Percentiles rank a stretch among this genome's conserved stretches.
Evolutionary conservation across 64 coral and sea anemone species (phyloP).

Genomic region (Montipora efflorescens): DNA sequence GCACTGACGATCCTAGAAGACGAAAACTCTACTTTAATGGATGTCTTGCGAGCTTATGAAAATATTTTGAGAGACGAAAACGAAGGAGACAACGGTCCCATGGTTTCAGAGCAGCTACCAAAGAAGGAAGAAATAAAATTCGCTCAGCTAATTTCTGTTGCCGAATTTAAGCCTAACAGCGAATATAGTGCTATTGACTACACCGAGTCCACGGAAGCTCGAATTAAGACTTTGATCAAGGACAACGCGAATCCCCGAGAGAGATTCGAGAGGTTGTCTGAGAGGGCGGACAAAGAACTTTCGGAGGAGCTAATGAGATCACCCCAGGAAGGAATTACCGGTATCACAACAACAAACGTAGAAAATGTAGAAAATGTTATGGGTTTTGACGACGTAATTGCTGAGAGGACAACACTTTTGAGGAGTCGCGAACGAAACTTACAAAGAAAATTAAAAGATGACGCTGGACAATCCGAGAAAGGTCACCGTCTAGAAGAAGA

Average conservation of each 20-base stretch:
- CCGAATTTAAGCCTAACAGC: not conserved
- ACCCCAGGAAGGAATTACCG: slow-evolving; percentile 26
- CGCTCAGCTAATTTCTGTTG: not conserved
- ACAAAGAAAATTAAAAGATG: not conserved
- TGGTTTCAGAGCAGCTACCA: not conserved
- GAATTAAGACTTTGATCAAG: not conserved
- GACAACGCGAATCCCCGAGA: not conserved
- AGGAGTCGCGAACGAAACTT: slow-evolving; percentile 55
- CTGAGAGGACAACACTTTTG: slow-evolving; percentile 37
- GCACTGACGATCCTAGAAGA: not conserved
- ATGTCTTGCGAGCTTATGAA: slow-evolving; percentile 29
- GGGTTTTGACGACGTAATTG: slow-evolving; percentile 1
- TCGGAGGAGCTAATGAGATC: slow-evolving; percentile 18
- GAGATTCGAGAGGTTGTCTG: not conserved
- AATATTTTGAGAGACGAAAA: not conserved
- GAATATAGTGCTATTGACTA: not conserved
- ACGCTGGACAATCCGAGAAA: not conserved
- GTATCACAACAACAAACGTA: slow-evolving; percentile 19
- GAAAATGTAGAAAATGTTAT: not conserved
- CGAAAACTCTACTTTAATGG: not conserved
- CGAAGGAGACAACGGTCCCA: not conserved
- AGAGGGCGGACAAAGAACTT: slow-evolving; percentile 3
- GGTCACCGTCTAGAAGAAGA: not conserved
- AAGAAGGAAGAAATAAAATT: slow-evolving; percentile 20
- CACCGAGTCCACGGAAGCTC: not conserved